These are phyloP conservation scores for Chrosomus eos DNA, from an alignment of 2,797 vertebrate species.

Conservation along the genomic window DNA sequence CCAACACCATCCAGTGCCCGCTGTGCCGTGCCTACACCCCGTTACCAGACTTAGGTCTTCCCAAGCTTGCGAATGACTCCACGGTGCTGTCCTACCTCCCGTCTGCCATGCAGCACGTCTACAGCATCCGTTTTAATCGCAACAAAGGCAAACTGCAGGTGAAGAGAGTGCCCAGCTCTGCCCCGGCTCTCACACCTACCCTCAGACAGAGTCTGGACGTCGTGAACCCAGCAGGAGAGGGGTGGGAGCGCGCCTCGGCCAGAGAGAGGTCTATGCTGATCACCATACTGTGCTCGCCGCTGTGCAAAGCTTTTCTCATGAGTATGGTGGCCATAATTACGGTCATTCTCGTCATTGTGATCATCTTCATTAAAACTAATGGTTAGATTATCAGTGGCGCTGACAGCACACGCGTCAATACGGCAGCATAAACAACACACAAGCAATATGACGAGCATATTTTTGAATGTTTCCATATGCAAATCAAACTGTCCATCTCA, in stretches of 20 bases:
- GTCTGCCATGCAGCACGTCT: constrained; percentile 77
- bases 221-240: constrained; percentile 62
- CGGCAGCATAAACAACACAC: background rate
- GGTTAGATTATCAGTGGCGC: background rate
- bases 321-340: constrained; percentile 62
- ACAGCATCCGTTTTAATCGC: constrained; percentile 80
- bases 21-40: constrained; percentile 77
- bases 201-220: constrained; percentile 74
- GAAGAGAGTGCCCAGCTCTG: constrained; percentile 68
- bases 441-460: background rate
- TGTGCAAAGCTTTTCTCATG: constrained; percentile 67
- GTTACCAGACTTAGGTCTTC: constrained; percentile 75
- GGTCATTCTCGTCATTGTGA: constrained; percentile 62
- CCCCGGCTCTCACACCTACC: constrained; percentile 34
- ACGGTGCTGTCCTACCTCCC: constrained; percentile 76
- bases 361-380: constrained; percentile 54
- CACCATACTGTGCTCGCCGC: constrained; percentile 58
- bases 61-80: constrained; percentile 74
- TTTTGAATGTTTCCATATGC: constrained; percentile 41
- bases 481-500: constrained; percentile 5
- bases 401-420: background rate
- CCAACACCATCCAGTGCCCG: constrained; percentile 78
- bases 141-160: constrained; percentile 79
- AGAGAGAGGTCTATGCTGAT: background rate
- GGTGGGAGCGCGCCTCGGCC: rapidly evolving